Conservation (phyloP, 2,888 invertebrate species). For the Hybos culiciformis region DNA sequence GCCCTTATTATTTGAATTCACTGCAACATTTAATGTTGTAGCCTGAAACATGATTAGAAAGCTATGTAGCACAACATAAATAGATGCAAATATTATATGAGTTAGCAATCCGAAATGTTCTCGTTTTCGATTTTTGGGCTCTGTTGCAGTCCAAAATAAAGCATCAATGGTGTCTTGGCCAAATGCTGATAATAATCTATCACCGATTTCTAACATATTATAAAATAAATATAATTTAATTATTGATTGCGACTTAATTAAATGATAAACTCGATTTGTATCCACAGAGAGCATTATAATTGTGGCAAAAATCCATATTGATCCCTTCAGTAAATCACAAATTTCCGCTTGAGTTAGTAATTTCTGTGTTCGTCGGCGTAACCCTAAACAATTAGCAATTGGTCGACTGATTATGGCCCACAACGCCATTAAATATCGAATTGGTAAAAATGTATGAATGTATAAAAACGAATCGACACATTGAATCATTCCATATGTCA, state of each 20-base stretch:
- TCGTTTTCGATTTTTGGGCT: constrained; percentile 68
- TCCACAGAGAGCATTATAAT: constrained; percentile 79
- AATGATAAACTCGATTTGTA: constrained; percentile 94
- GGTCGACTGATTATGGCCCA: constrained; percentile 66
- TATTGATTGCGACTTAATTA: constrained; percentile 94
- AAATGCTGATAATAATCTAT: constrained; percentile 87
- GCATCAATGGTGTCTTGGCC: constrained; percentile 98
- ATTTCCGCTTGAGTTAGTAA: constrained; percentile 77
- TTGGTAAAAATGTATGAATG: constrained; percentile 92
- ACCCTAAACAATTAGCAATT: constrained; percentile 61
- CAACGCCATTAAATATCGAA: constrained; percentile 77
- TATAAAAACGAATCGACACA: constrained; percentile 96
- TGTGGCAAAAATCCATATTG: constrained; percentile 69
- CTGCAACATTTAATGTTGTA: constrained; percentile 95
- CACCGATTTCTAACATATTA: constrained; percentile 98
- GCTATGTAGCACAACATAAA: constrained; percentile 85
- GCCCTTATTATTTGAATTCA: constrained; percentile 97
- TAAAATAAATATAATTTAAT: constrained; percentile 99
- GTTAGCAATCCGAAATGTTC: constrained; percentile 78
- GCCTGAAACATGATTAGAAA: constrained; percentile 87
- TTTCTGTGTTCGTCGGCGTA: constrained; percentile 38
- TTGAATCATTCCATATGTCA: constrained; percentile 87
- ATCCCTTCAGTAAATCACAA: constrained; percentile 91
- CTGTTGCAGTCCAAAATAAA: constrained; percentile 96
- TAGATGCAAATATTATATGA: constrained; percentile 80